Percentiles rank a stretch among this genome's conserved stretches.
Conservation (phyloP, 2,797 vertebrate species). For the Epinephelus malabaricus region DNA sequence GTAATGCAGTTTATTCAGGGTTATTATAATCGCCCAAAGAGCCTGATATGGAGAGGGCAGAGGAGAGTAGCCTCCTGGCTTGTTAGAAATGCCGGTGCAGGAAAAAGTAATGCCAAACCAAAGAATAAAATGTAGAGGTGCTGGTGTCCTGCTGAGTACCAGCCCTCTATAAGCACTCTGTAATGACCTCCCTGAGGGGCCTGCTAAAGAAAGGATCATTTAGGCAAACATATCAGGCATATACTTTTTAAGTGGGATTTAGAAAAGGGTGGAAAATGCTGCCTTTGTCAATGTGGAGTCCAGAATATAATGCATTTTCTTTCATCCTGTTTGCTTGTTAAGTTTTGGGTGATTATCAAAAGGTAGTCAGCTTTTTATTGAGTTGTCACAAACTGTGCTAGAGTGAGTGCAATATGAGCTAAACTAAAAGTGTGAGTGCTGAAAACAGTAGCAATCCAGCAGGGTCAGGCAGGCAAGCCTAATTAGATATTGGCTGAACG, state of each 20-base stretch:
- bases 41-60: too few species aligned
- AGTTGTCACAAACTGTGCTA: conserved; percentile 2
- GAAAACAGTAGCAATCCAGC: conserved; percentile 33
- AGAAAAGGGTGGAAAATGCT: neutral
- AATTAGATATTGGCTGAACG: conserved; percentile 61
- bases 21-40: too few species aligned
- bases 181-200: neutral
- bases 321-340: neutral
- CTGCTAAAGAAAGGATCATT: neutral
- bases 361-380: neutral
- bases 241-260: neutral
- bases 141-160: too few species aligned
- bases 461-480: conserved; percentile 46
- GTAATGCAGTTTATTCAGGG: too few species aligned
- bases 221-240: neutral
- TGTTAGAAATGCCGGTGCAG: too few species aligned
- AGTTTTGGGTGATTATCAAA: conserved; percentile 9
- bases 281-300: conserved; percentile 11
- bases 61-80: too few species aligned
- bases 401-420: conserved; percentile 20
- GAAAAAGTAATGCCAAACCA: too few species aligned
- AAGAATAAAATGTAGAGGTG: too few species aligned
- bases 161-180: neutral
- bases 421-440: conserved; percentile 15
- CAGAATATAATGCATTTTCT: neutral